Evolutionary conservation across 2,888 invertebrate species (phyloP), one percentile per base, ranked within the genome.

Genomic region (Neria commutata): DNA sequence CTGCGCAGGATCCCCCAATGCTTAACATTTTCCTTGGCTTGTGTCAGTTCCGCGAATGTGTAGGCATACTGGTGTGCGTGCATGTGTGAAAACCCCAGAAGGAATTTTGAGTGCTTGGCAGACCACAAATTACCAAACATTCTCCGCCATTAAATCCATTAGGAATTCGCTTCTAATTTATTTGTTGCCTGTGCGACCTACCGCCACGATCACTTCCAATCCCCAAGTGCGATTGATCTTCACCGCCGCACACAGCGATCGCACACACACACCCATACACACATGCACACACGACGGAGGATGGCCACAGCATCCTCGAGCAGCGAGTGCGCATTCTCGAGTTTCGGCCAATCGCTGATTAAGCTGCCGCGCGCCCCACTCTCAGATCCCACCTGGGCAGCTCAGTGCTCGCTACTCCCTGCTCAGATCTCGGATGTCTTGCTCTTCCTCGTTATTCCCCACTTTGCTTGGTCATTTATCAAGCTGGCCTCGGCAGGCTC

Each of bases 381-480:
- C n/a, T n/a, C n/a, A n/a, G n/a, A n/a, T n/a, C n/a, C n/a, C n/a
- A n/a, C n/a, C n/a, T n/a, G n/a, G n/a, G n/a, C n/a, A n/a, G n/a
- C n/a, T n/a, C n/a, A n/a, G n/a, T n/a, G n/a, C n/a, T n/a, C n/a
- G n/a, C n/a, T n/a, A n/a, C n/a, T n/a, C n/a, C n/a, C n/a, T n/a
- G n/a, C n/a, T n/a, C n/a, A n/a, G n/a, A n/a, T n/a, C n/a, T n/a
- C 45, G 33, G 42, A 48, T 42, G 33, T 46, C 29, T 56, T 56
- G 49, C 33, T 62, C 48, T 72, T 73, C 69, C 69, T 74, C 70
- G 75, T 75, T 74, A 73, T 74, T 72, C 71, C 69, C 69, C 67
- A 68, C 74, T 68, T 71, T 70, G 68, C 68, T 69, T 70, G 69
- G 71, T 75, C 75, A 77, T 76, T 77, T 77, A 77, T 76, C 77